A percentile compares a stretch with the other conserved stretches of the same genome.
phyloP scores from a whole-genome alignment of 2,888 invertebrate genomes.

The Liodrosophila aerea region DNA sequence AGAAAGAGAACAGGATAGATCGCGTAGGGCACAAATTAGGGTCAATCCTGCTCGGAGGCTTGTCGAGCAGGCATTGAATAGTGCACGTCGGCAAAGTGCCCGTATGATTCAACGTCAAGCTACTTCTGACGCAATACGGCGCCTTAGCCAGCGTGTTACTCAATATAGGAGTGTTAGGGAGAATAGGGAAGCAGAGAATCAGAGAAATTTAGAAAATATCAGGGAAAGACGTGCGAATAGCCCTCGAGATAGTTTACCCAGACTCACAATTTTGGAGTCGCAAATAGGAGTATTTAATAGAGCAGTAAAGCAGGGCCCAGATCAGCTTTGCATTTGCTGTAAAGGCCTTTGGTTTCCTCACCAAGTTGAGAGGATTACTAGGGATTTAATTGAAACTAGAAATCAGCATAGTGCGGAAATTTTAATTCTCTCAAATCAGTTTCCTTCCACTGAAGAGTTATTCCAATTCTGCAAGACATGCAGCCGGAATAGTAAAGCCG shows the following conservation, averaged over 20 bases:
- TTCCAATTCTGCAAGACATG: not conserved
- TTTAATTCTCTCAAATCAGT: not conserved
- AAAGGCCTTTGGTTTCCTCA: not conserved
- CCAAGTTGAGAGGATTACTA: not conserved
- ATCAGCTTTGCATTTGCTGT: conserved; percentile 1
- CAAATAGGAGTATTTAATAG: conserved; percentile 6
- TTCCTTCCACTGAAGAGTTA: not conserved
- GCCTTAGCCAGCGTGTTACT: not conserved
- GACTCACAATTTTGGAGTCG: not conserved
- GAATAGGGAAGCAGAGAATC: not conserved
- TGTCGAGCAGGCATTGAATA: not conserved
- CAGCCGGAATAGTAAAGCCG: not conserved
- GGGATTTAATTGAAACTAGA: too few species aligned
- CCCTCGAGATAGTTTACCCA: not conserved
- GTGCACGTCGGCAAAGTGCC: conserved; percentile 1
- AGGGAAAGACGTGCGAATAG: not conserved
- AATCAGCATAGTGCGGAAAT: not conserved
- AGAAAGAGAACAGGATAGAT: not conserved
- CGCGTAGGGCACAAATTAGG: not conserved
- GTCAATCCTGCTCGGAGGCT: not conserved
- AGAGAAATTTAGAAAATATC: not conserved
- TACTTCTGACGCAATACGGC: not conserved
- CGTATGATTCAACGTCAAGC: not conserved
- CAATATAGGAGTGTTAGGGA: not conserved
- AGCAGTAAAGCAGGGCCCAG: conserved; percentile 4